Percentiles rank a stretch among this genome's conserved stretches.
These are phyloP conservation scores for Scaptomyza flava DNA, from an alignment of 2,888 invertebrate genomes.

Conservation along the genomic window DNA sequence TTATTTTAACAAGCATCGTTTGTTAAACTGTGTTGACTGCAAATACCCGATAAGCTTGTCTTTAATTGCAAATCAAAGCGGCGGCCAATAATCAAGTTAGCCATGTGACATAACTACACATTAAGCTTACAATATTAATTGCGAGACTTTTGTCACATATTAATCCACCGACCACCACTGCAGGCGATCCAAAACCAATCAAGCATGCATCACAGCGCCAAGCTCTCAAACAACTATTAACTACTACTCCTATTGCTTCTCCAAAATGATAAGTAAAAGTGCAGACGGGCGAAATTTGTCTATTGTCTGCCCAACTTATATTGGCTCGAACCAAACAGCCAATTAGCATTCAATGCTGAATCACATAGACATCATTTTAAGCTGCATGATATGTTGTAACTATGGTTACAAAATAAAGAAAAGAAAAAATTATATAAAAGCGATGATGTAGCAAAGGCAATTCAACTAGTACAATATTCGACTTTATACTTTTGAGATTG, in stretches of 20 bases:
- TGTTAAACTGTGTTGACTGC: constrained; percentile 55
- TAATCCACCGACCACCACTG: constrained; percentile 20
- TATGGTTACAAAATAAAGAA: background rate
- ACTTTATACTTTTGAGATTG: too few species aligned
- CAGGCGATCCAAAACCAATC: constrained; percentile 48
- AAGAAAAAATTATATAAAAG: too few species aligned
- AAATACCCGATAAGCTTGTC: constrained; percentile 60
- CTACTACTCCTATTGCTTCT: background rate
- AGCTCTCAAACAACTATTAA: background rate
- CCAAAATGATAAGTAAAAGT: background rate
- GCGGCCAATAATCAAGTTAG: constrained; percentile 32
- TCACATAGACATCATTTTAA: background rate
- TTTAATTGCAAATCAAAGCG: constrained; percentile 19
- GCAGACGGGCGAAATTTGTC: background rate
- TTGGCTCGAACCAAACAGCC: background rate
- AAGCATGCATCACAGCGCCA: constrained; percentile 8
- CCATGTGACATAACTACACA: constrained; percentile 30
- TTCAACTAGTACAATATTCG: too few species aligned
- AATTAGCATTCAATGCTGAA: background rate
- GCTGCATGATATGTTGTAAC: background rate
- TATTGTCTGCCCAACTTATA: background rate
- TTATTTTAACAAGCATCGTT: constrained; percentile 54
- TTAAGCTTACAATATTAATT: constrained; percentile 10
- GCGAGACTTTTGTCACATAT: background rate
- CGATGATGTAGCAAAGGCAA: too few species aligned